Evolutionary conservation across 2,888 invertebrate genomes (phyloP), one percentile per base, ranked within the genome.

Genomic region (Caradrina clavipalpis): DNA sequence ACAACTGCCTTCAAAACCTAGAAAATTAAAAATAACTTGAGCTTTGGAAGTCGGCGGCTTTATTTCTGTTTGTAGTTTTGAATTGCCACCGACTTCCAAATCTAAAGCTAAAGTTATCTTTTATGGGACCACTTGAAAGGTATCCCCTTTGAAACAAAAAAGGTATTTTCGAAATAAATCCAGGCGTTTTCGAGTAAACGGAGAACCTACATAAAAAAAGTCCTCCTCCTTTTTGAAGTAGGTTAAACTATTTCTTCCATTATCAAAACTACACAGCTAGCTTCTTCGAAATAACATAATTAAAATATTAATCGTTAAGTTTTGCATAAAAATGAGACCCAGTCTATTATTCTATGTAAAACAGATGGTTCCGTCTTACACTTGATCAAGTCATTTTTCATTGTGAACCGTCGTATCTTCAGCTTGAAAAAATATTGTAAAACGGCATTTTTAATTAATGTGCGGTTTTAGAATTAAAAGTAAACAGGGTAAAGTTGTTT

Each of bases 281-380:
- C 10, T 45, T 56, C 70, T 62, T 78, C 58, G 54, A 35, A 10
- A 35, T 51, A 22, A 15, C 31, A 49, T 56, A 63, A 72, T 69
- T 68, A 63, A 77, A 75, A 75, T 81, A 69, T 73, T 84, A 85
- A 88, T 86, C 71, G 77, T 76, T 59, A 39, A 68, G 78, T 73
- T 83, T 84, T 81, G 83, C 80, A 85, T 81, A 78, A 54, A 59
- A 84, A 81, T 78, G 78, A 74, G 49, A 17, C 35, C 13, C 47
- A 2, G 56, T 59, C 67, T 85, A 81, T 90, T 90, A 85, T 86
- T 87, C 31, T 87, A 87, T 88, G 86, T 77, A 81, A 87, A 87
- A 70, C 66, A 71, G 80, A 51, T 42, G 59, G 68, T 76, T 74
- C 69, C 51, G 62, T 55, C 59, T 58, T 57, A 73, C 26, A 76